Evolutionary conservation across 2,113 vertebrate genomes (phyloP).

Genomic region (Baryphthengus martii): DNA sequence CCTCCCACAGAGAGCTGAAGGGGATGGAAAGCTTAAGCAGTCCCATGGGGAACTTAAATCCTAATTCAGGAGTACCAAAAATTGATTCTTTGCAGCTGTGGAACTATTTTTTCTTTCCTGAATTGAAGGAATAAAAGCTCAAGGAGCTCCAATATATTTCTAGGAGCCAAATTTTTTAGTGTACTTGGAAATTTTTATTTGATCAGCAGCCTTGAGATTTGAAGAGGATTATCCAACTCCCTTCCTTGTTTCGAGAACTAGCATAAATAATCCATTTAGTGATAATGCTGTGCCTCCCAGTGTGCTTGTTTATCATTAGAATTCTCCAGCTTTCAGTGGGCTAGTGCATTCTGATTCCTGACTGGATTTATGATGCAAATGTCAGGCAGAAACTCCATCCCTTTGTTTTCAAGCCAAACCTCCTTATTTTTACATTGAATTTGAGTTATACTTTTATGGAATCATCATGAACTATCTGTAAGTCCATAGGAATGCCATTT

Average conservation of each 20-base stretch:
- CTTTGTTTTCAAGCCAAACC: slow-evolving; percentile 66
- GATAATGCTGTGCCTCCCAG: slow-evolving; percentile 72
- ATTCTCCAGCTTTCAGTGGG: slow-evolving; percentile 56
- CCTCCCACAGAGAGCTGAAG: slow-evolving; percentile 47
- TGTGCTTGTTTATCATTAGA: slow-evolving; percentile 70
- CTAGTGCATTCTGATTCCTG: slow-evolving; percentile 58
- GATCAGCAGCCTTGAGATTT: slow-evolving; percentile 70
- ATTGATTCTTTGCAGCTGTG: slow-evolving; percentile 52
- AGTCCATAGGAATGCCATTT: neutral
- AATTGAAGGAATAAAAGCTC: slow-evolving; percentile 29
- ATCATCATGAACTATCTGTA: neutral
- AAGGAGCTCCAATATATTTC: neutral
- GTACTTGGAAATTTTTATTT: slow-evolving; percentile 75
- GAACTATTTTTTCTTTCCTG: slow-evolving; percentile 1
- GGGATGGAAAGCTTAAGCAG: slow-evolving; percentile 24
- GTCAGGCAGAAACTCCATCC: slow-evolving; percentile 56
- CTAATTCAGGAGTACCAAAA: slow-evolving; percentile 49
- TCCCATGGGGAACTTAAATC: slow-evolving; percentile 51
- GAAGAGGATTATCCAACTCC: slow-evolving; percentile 65
- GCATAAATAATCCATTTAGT: slow-evolving; percentile 78
- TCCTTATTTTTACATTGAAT: slow-evolving; percentile 55
- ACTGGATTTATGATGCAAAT: slow-evolving; percentile 70
- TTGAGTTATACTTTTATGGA: slow-evolving; percentile 55
- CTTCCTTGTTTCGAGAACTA: slow-evolving; percentile 58
- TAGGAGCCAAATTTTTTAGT: slow-evolving; percentile 58